phyloP scores from a whole-genome alignment of 2,113 vertebrate species.

The Benitochromis conjunctus region DNA sequence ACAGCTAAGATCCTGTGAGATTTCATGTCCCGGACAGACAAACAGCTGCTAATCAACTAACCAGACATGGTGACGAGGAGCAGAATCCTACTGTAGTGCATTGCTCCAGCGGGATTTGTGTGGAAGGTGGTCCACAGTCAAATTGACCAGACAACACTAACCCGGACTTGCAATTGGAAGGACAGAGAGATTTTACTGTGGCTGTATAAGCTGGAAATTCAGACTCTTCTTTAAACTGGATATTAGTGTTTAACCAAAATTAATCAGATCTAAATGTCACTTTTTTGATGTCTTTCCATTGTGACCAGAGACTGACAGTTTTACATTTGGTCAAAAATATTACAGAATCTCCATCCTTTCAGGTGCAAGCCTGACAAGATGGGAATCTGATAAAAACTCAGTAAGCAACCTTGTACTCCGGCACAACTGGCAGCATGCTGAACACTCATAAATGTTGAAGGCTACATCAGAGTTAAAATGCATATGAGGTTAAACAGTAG shows the following conservation, averaged over 20 bases:
- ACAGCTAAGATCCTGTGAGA: neutral
- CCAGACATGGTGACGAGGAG: neutral
- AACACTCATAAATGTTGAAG: neutral
- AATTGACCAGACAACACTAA: neutral
- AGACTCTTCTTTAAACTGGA: neutral
- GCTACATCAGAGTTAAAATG: slow-evolving; percentile 36
- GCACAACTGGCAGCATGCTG: neutral
- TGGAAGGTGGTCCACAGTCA: neutral
- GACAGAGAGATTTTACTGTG: fast-evolving
- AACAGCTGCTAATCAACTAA: neutral
- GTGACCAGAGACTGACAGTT: neutral
- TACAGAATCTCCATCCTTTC: neutral
- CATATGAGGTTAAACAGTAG: neutral
- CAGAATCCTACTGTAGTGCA: neutral
- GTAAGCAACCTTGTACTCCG: neutral
- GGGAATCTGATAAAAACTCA: neutral
- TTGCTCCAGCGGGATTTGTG: neutral
- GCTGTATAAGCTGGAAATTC: neutral
- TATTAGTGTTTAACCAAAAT: neutral
- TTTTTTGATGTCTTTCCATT: neutral
- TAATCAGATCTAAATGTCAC: neutral
- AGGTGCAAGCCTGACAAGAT: neutral
- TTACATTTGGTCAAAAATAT: neutral
- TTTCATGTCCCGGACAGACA: neutral
- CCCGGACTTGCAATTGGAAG: neutral